Conservation (phyloP, 2,888 invertebrate species). For the Cosmia pyralina region DNA sequence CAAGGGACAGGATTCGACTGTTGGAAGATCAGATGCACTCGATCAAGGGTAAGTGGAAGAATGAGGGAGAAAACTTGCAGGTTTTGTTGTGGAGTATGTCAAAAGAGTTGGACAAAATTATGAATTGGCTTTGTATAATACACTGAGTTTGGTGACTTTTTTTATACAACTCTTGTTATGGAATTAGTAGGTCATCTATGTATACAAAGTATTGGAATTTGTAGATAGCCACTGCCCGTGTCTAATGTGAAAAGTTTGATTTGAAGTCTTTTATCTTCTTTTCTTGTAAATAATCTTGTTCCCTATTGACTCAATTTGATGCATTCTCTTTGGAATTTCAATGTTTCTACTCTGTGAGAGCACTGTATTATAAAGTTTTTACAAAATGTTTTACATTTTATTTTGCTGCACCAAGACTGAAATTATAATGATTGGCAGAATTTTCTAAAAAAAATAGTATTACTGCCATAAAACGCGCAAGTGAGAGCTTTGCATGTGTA, state of each 20-base stretch:
- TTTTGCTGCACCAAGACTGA: constrained; percentile 15
- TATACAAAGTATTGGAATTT: constrained; percentile 10
- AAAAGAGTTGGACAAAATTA: constrained; percentile 25
- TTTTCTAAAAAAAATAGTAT: not conserved
- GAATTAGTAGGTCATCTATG: constrained; percentile 15
- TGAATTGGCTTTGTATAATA: constrained; percentile 52
- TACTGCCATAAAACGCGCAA: constrained; percentile 42
- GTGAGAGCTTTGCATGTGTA: constrained; percentile 59
- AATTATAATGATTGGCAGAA: constrained; percentile 1
- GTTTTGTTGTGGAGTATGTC: constrained; percentile 47
- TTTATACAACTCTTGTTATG: not conserved
- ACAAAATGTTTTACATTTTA: not conserved
- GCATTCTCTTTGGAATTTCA: not conserved
- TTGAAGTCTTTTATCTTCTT: constrained; percentile 3
- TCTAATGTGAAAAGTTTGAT: constrained; percentile 4
- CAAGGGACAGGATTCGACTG: constrained; percentile 93
- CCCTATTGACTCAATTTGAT: not conserved
- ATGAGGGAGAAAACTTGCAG: constrained; percentile 22
- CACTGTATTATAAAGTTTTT: constrained; percentile 13
- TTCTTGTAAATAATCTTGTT: constrained; percentile 36
- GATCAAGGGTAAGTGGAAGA: constrained; percentile 91
- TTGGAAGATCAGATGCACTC: constrained; percentile 95
- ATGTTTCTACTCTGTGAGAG: constrained; percentile 4
- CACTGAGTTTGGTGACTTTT: constrained; percentile 31
- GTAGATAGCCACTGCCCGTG: not conserved